phyloP scores from a whole-genome alignment of 2,888 invertebrate genomes.

The Aproaerema taeniolella region DNA sequence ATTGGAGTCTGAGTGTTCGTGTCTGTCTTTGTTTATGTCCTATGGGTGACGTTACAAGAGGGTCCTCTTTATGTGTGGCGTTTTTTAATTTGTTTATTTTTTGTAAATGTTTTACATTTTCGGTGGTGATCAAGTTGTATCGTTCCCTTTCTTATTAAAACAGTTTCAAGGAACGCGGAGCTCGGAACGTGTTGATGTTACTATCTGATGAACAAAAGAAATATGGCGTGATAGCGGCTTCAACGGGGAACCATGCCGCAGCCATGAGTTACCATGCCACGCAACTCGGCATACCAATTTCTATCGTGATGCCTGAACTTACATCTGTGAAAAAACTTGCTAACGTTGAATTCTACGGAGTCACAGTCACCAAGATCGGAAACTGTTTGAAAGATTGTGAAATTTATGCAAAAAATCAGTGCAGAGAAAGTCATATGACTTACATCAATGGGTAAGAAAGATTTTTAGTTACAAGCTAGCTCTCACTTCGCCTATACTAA shows the following conservation, averaged over 20 bases:
- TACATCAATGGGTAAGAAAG: slow-evolving; percentile 93
- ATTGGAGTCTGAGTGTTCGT: too few relatives aligned
- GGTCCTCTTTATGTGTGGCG: too few relatives aligned
- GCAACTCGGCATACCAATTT: slow-evolving; percentile 82
- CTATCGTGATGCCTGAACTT: slow-evolving; percentile 96
- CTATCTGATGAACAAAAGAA: slow-evolving; percentile 83
- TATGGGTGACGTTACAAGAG: too few relatives aligned
- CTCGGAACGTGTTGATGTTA: slow-evolving; percentile 88
- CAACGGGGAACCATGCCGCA: slow-evolving; percentile 94
- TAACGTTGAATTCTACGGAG: slow-evolving; percentile 90
- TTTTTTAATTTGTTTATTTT: too few relatives aligned
- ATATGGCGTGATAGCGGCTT: slow-evolving; percentile 93
- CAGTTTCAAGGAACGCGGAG: slow-evolving; percentile 97
- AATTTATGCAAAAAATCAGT: slow-evolving; percentile 84
- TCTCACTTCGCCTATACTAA: too few relatives aligned
- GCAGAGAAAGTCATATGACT: slow-evolving; percentile 81
- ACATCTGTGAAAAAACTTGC: too few relatives aligned
- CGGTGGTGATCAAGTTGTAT: too few relatives aligned
- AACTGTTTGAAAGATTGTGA: slow-evolving; percentile 91
- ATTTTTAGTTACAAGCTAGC: too few relatives aligned
- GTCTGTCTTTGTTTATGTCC: too few relatives aligned
- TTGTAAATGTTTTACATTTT: too few relatives aligned
- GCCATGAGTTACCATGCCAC: slow-evolving; percentile 86
- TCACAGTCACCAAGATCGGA: slow-evolving; percentile 89
- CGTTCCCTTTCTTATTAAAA: neutral